phyloP scores from a whole-genome alignment of 37 sponge, comb jelly and placozoan genomes.

The Petrosia ficiformis region DNA sequence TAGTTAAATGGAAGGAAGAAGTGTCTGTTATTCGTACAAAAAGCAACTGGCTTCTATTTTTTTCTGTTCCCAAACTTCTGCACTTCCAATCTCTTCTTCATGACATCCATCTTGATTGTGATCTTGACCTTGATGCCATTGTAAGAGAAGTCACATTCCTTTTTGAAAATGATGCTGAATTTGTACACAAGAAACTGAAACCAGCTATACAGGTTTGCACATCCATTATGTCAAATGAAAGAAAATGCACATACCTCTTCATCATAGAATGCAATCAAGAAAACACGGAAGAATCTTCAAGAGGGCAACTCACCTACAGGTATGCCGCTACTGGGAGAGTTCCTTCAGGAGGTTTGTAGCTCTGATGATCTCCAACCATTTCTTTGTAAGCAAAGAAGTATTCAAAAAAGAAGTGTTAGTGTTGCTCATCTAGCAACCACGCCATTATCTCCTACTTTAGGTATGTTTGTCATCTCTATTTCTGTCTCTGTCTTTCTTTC shows the following conservation, averaged over 20 bases:
- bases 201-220: no score
- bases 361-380: not conserved
- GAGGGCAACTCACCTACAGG: not conserved
- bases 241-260: not conserved
- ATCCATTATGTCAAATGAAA: conserved; percentile 2
- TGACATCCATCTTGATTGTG: not conserved
- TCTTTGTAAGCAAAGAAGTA: conserved; percentile 1
- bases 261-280: no score
- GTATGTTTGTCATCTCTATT: not conserved
- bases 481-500: no score
- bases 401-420: not conserved
- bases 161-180: no score
- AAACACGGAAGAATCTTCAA: no score
- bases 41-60: no score
- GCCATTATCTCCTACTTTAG: not conserved
- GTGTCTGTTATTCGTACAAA: conserved; percentile 37
- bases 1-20: conserved; percentile 44
- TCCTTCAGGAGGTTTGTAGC: not conserved
- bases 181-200: no score
- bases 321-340: not conserved
- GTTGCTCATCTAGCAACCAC: not conserved
- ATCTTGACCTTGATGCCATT: conserved; percentile 1
- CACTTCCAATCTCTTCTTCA: conserved; percentile 21
- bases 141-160: conserved; percentile 58
- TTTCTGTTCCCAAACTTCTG: no score